A percentile compares a stretch with the other conserved stretches of the same genome.
These are phyloP conservation scores for Coenonympha arcania DNA, from an alignment of 2,888 invertebrate genomes.

Conservation along the genomic window DNA sequence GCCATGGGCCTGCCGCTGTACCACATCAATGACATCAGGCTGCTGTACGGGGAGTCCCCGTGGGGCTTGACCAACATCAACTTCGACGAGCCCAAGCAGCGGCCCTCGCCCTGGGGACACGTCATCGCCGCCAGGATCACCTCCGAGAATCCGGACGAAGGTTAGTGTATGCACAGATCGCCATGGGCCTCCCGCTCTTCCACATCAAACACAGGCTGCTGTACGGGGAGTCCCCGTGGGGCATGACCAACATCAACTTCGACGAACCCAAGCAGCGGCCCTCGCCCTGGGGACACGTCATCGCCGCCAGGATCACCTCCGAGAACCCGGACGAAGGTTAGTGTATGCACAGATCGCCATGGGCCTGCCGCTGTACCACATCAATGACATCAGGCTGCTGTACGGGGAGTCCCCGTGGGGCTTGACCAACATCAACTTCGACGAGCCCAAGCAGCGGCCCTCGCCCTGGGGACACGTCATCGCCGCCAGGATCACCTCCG, in stretches of 20 bases:
- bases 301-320: conserved; percentile 98
- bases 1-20: conserved; percentile 98
- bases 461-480: conserved; percentile 98
- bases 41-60: conserved; percentile 93
- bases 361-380: conserved; percentile 95
- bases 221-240: conserved; percentile 96
- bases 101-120: conserved; percentile 95
- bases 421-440: conserved; percentile 87
- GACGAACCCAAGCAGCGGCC: conserved; percentile 90
- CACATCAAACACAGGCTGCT: conserved; percentile 94
- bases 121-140: conserved; percentile 99
- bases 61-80: conserved; percentile 90
- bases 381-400: conserved; percentile 94
- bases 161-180: conserved; percentile 86
- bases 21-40: conserved; percentile 95
- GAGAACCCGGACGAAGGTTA: conserved; percentile 98
- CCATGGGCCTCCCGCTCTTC: conserved; percentile 97
- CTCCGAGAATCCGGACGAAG: conserved; percentile 99
- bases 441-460: conserved; percentile 87
- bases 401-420: conserved; percentile 97
- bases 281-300: conserved; percentile 96
- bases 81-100: conserved; percentile 88
- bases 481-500: conserved; percentile 97
- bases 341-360: conserved; percentile 78
- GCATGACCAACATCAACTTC: conserved; percentile 87